Base-by-base conservation (phyloP, 2,888 invertebrate species). In the Ectemnius lituratus region DNA sequence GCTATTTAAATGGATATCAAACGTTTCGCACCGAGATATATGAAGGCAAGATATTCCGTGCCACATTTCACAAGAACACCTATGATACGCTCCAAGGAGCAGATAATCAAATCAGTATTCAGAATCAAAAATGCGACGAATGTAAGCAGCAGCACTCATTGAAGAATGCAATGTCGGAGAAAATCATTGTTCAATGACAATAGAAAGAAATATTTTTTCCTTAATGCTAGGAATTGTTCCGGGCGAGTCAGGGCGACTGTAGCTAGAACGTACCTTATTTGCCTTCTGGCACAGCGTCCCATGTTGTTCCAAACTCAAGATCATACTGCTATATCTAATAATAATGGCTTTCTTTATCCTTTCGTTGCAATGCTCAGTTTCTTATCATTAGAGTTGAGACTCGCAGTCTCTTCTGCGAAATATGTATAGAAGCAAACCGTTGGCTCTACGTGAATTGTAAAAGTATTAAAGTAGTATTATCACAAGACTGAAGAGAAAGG, bases 381-480 rank as follows among this genome's bases (percentile, higher is more conserved):
- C 6, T 64, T 0, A 52, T 16, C 23, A 13, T 47, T 20, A 47
- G 47, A 46, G 23, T 46, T 20, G 62, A 47, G 18, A 27, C 18
- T 1, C 14, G 16, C 52, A 56, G 23, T 59, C 52, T 61, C 77
- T 77, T 52, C 52, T 27, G n/a, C 11, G 46, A 16, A 28, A 23
- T 60, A 60, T 61, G 65, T 73, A 73, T 62, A 72, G 58, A 72
- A 60, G 67, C 70, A 20, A 65, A 64, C 80, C 66, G 76, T 75
- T 75, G 71, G 78, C 71, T 76, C 74, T 66, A 64, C 72, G 76
- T 78, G 75, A 79, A 80, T 76, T 75, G 77, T 82, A 84, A 84
- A 88, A 88, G 86, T 88, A 88, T 88, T 87, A 85, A 84, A 83
- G 81, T 88, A 89, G 86, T 89, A 88, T 89, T 89, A 87, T 83